Percentiles rank a stretch among this genome's conserved stretches.
These are phyloP conservation scores for Epirrhoe alternata DNA, from an alignment of 2,888 invertebrate species.

Conservation along the genomic window DNA sequence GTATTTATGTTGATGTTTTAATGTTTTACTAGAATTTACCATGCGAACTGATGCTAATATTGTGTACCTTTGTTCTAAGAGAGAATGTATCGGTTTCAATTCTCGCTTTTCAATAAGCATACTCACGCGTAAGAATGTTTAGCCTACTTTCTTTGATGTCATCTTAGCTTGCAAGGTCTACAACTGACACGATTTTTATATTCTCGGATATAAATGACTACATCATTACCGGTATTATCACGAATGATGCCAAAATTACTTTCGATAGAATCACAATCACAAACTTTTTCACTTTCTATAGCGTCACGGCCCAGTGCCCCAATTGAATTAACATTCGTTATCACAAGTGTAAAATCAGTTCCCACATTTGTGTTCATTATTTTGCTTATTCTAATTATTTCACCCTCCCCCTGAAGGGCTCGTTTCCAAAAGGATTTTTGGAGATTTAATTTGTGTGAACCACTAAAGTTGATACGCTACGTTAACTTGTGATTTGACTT, in stretches of 20 bases:
- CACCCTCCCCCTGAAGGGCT: slow-evolving; percentile 60
- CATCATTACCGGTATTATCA: neutral
- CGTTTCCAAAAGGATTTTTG: slow-evolving; percentile 61
- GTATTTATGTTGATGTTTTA: slow-evolving; percentile 36
- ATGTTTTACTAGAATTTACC: slow-evolving; percentile 15
- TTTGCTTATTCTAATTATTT: slow-evolving; percentile 77
- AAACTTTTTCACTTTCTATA: slow-evolving; percentile 21
- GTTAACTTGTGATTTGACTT: slow-evolving; percentile 56
- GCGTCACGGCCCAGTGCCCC: slow-evolving; percentile 26
- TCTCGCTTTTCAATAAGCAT: slow-evolving; percentile 31
- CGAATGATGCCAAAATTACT: slow-evolving; percentile 6
- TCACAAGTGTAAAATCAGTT: slow-evolving; percentile 64
- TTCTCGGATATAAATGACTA: slow-evolving; percentile 1
- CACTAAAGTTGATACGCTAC: slow-evolving; percentile 60
- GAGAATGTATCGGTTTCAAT: slow-evolving; percentile 33
- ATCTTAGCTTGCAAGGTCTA: slow-evolving; percentile 11
- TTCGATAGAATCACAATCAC: neutral
- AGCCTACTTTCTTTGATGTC: slow-evolving; percentile 30
- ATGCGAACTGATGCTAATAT: slow-evolving; percentile 41
- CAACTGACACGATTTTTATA: slow-evolving; percentile 13
- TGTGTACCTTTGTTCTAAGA: slow-evolving; percentile 31
- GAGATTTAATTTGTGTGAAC: slow-evolving; percentile 81
- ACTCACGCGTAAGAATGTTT: slow-evolving; percentile 29
- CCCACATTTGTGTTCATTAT: slow-evolving; percentile 75
- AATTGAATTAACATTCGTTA: slow-evolving; percentile 43